Conservation (phyloP, 2,113 vertebrate species). For the Oriolus oriolus region DNA sequence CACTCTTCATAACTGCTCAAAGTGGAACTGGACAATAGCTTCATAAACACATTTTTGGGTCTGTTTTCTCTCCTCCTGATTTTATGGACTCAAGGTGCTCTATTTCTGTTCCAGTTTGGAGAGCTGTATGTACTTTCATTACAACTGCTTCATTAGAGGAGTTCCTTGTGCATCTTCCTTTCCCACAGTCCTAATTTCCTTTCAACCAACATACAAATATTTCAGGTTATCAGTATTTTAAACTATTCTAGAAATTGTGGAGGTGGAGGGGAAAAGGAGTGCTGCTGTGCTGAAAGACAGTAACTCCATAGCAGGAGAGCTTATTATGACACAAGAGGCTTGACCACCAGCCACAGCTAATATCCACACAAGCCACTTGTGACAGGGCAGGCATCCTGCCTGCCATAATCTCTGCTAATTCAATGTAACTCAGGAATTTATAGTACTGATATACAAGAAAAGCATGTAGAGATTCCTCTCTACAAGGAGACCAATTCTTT, state of each 20-base stretch:
- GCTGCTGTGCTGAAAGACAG: background rate
- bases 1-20: background rate
- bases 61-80: background rate
- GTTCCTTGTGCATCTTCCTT: background rate
- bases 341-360: background rate
- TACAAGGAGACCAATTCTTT: background rate
- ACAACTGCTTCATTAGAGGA: accelerated
- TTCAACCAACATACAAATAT: background rate
- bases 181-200: background rate
- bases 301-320: background rate
- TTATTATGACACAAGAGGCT: background rate
- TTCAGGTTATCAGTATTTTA: background rate
- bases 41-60: background rate
- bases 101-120: background rate
- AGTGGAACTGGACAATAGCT: background rate
- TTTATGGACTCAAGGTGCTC: background rate
- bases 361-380: background rate
- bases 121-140: background rate
- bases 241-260: background rate
- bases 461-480: background rate
- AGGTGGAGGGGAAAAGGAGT: background rate
- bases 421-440: background rate
- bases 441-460: background rate
- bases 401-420: background rate
- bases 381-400: background rate